Percentiles rank a stretch among this genome's conserved stretches.
phyloP scores from a whole-genome alignment of 2,888 invertebrate species.

The Brachypterus glaber region DNA sequence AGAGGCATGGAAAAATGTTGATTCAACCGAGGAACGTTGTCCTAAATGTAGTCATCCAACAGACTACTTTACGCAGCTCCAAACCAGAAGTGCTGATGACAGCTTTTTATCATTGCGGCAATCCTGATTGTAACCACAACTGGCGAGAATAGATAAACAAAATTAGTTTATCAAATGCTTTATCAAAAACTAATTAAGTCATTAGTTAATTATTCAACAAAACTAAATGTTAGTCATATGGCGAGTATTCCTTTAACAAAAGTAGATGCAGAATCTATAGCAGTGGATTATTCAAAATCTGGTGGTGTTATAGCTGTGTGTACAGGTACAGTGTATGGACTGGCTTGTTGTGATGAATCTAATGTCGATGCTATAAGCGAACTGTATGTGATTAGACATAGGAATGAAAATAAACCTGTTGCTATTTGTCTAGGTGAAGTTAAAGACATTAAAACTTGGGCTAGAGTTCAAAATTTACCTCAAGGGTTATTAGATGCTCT shows the following conservation, averaged over 20 bases:
- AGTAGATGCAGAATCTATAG: conserved; percentile 25
- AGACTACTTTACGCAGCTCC: conserved; percentile 97
- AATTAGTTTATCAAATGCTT: conserved; percentile 14
- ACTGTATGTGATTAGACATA: conserved; percentile 77
- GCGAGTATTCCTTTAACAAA: conserved; percentile 26
- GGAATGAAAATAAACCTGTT: conserved; percentile 67
- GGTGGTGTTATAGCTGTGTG: conserved; percentile 79
- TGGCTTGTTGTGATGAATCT: conserved; percentile 82
- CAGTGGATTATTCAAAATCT: conserved; percentile 31
- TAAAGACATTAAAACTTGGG: conserved; percentile 67
- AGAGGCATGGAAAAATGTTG: conserved; percentile 96
- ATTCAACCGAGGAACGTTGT: conserved; percentile 90
- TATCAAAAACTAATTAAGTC: no score
- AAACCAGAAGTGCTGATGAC: conserved; percentile 89
- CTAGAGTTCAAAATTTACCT: conserved; percentile 60
- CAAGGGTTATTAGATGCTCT: conserved; percentile 56
- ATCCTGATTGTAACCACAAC: conserved; percentile 77
- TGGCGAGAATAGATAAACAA: conserved; percentile 73
- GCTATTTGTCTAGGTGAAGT: conserved; percentile 83
- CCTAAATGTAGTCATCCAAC: conserved; percentile 80
- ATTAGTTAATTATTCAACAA: no score
- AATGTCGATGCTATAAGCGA: conserved; percentile 64
- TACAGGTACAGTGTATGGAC: conserved; percentile 95
- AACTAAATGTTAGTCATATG: conserved; percentile 24
- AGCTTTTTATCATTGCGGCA: conserved; percentile 94